Conservation (phyloP, 2,113 vertebrate genomes). For the Lagopus leucura region DNA sequence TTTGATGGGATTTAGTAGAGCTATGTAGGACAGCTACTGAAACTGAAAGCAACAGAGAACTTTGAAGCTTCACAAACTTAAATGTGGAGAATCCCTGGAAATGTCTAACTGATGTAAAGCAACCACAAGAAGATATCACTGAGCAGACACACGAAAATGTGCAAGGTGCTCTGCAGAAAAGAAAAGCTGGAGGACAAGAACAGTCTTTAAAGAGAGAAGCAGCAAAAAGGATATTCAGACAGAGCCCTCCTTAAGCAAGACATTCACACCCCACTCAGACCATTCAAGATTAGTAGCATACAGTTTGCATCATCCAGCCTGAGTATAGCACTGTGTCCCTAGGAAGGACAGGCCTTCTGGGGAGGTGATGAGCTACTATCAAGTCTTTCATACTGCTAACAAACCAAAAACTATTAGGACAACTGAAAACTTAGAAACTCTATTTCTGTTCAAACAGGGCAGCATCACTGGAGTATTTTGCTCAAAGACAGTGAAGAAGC, state of each 20-base stretch:
- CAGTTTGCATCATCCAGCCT: not conserved
- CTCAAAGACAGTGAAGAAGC: not conserved
- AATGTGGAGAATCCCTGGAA: not conserved
- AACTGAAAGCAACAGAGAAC: not conserved
- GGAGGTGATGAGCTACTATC: not conserved
- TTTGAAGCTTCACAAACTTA: not conserved
- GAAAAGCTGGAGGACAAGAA: not conserved
- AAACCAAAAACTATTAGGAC: not conserved
- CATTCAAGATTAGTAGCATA: not conserved
- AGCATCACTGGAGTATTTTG: not conserved
- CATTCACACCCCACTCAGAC: not conserved
- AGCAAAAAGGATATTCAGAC: not conserved
- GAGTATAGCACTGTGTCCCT: not conserved
- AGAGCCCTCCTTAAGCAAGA: not conserved
- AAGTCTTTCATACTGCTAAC: not conserved
- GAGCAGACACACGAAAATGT: not conserved
- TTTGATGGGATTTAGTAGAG: not conserved
- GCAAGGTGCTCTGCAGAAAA: not conserved
- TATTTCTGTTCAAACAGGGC: not conserved
- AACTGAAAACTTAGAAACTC: not conserved
- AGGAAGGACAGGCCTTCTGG: not conserved
- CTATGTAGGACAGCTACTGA: not conserved
- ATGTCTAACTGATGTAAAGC: not conserved
- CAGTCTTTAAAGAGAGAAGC: not conserved
- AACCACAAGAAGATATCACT: not conserved